A percentile compares a stretch with the other conserved stretches of the same genome.
phyloP scores from a whole-genome alignment of 2,888 invertebrate genomes.

The Cataglyphis altisquamis region DNA sequence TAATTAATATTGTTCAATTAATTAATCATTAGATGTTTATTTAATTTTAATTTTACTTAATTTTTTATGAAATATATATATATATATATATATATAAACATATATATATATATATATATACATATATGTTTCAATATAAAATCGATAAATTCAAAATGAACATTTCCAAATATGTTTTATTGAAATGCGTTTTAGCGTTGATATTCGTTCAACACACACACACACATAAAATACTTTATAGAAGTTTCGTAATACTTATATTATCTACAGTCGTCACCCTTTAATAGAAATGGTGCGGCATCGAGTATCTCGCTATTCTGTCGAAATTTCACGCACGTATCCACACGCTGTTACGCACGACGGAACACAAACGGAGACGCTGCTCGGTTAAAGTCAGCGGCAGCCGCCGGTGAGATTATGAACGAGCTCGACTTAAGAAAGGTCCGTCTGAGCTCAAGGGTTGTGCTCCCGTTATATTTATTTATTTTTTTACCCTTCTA shows the following conservation, averaged over 20 bases:
- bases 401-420: constrained; percentile 82
- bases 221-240: background rate
- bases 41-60: background rate
- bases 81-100: too few species aligned
- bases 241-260: constrained; percentile 12
- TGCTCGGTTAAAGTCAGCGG: constrained; percentile 80
- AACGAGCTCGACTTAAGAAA: constrained; percentile 79
- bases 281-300: constrained; percentile 70
- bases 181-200: background rate
- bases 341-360: constrained; percentile 76
- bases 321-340: constrained; percentile 79
- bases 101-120: background rate
- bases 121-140: background rate
- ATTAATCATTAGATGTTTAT: too few species aligned
- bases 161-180: background rate
- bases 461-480: constrained; percentile 78
- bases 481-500: constrained; percentile 80
- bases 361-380: constrained; percentile 65
- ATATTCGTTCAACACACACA: background rate
- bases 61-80: background rate
- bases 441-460: constrained; percentile 72
- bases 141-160: background rate
- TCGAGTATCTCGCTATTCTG: constrained; percentile 66
- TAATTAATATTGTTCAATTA: background rate
- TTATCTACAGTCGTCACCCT: constrained; percentile 62